Base-by-base conservation (phyloP, 2,797 vertebrate species). In the Meda fulgida region DNA sequence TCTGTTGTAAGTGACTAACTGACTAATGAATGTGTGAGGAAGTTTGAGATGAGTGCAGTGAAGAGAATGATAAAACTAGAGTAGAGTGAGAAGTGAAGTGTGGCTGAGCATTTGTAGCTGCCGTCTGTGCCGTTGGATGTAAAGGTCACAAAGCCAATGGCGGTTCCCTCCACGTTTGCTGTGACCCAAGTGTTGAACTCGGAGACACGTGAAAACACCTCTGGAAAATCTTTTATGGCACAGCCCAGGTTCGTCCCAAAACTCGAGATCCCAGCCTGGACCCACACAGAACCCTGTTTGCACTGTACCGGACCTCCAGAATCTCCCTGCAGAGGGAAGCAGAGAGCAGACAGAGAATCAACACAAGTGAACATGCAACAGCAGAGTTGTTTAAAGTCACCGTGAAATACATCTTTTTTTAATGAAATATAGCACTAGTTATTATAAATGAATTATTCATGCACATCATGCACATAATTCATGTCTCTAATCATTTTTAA, bases 241-340 rank as follows among this genome's bases (percentile, higher is more conserved):
- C 94, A 95, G 60, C 91, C 90, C 0, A 89, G 0, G 23, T 0
- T 5, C 2, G 75, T 58, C n/a, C 91, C 93, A 70, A 90, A 95
- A 83, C 92, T 95, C 23, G 90, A 4, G 5, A 95, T 75, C 19
- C 93, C 93, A 0, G 92, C 89, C 86, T 94, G 93, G 63, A 95
- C 80, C 93, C 93, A 95, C 19, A 7, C 10, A 21, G 88, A 89
- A n/a, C 73, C 85, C 88, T 92, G 91, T 85, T 91, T 86, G 83
- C 92, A 92, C 76, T 93, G 93, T 81, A 95, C 21, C 46, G 94
- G 94, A 34, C 94, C 94, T 18, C 94, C 94, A 1, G 93, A 94
- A 84, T 95, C 94, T 36, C 94, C 93, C 94, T 94, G 75, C 19
- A 70, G n/a, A n/a, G n/a, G n/a, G n/a, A n/a, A n/a, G n/a, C n/a